Evolutionary conservation across 2,797 vertebrate genomes (phyloP).

Genomic region (Gorsachius magnificus): DNA sequence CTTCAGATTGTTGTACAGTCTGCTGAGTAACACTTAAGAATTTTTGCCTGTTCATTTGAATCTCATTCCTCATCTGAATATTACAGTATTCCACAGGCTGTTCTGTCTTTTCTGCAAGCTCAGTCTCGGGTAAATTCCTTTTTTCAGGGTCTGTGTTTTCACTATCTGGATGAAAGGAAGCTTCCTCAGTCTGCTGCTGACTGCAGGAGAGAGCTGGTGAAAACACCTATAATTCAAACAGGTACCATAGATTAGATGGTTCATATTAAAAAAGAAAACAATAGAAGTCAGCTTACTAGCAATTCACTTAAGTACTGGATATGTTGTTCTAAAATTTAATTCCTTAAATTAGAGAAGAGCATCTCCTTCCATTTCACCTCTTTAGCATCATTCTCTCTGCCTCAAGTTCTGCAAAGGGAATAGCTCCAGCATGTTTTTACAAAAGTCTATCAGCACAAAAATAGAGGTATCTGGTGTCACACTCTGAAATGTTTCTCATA

Average conservation of each 20-base stretch:
- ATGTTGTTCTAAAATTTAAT: background rate
- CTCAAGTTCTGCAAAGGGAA: background rate
- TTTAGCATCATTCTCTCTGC: background rate
- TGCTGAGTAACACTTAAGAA: conserved; percentile 75
- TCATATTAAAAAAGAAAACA: background rate
- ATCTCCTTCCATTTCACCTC: background rate
- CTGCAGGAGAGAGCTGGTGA: conserved; percentile 76
- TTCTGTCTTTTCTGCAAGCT: background rate
- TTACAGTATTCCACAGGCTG: conserved; percentile 37
- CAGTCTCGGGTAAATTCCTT: background rate
- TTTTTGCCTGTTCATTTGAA: conserved; percentile 82
- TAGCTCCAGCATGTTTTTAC: background rate
- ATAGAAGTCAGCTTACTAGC: background rate
- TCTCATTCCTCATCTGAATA: conserved; percentile 73
- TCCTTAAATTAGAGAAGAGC: background rate
- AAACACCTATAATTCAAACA: conserved; percentile 73
- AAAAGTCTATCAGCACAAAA: background rate
- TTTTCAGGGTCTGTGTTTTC: background rate
- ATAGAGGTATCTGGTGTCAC: background rate
- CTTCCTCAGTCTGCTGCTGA: conserved; percentile 70
- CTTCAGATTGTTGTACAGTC: conserved; percentile 80
- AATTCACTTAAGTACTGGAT: background rate
- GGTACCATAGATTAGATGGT: background rate
- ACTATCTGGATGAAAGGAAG: background rate
- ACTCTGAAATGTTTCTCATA: background rate